Evolutionary conservation across 2,797 vertebrate genomes (phyloP).

Genomic region (Rhinichthys osculus): DNA sequence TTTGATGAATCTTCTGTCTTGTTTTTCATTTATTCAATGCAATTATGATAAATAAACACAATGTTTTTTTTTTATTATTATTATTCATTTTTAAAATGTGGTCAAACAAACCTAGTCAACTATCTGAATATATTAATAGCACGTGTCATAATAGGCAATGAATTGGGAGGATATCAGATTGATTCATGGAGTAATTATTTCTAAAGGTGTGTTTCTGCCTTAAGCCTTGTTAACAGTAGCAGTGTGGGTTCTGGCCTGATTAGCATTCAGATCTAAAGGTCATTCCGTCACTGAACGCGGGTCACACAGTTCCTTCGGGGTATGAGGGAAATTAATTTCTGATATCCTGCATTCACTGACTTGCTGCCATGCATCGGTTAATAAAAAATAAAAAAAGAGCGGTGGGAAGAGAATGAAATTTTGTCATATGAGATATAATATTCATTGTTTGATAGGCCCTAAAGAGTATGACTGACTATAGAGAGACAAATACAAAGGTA

Average conservation of each 20-base stretch:
- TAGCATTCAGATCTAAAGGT: conserved; percentile 48
- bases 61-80: not conserved
- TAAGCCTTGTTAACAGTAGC: conserved; percentile 34
- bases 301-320: not conserved
- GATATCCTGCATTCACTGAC: not conserved
- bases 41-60: not conserved
- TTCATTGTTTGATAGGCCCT: not conserved
- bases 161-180: conserved; percentile 16
- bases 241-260: conserved; percentile 20
- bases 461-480: not conserved
- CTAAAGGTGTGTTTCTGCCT: conserved; percentile 20
- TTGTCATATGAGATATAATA: not conserved
- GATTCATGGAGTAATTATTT: conserved; percentile 15
- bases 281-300: conserved; percentile 8
- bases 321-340: conserved; percentile 14
- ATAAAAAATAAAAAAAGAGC: not conserved
- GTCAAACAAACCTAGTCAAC: not conserved
- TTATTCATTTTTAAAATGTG: not conserved
- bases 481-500: not conserved
- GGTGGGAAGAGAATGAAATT: not conserved
- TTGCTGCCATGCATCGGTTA: not conserved
- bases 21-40: not conserved
- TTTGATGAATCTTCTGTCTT: not conserved
- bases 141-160: conserved; percentile 2
- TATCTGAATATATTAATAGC: not conserved